Base-by-base conservation (phyloP, 92 coral and sea anemone species). In the Diadumene lineata region DNA sequence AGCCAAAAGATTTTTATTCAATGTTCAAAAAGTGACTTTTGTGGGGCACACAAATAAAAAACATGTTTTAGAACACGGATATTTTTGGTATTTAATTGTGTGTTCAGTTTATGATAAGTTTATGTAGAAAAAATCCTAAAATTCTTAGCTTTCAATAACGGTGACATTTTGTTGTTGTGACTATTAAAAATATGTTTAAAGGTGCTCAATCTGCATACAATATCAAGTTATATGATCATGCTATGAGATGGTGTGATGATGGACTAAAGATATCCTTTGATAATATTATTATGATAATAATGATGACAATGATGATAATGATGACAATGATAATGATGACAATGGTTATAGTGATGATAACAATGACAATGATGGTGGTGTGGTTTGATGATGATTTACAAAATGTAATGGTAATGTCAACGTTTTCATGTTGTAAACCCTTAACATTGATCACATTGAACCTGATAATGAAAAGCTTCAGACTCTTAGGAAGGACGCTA, bases 211-310 rank as follows among this genome's bases (percentile, higher is more conserved):
- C 98, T 1, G 82, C 93, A 34, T 70, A 86, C 9, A 92, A 86
- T 51, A 76, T 94, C 63, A 74, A 84, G 51, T 78, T 75, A 32
- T 92, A 67, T 81, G 90, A 94, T 0, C 96, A 94, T 16, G 83
- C 89, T 19, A 78, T 88, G 46, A 74, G 61, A 33, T 94, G 97
- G 97, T 82, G 92, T 68, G 97, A 92, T 46, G 86, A 84, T 0
- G 98, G 97, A 21, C 64, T 93, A 34, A 43, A 82, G 27, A 89
- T 93, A 93, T 93, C 98, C 86, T 90, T 83, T 70, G 19, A 53
- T 53, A 16, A 53, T 21, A 3, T 9, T 53, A 16, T 13, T 4
- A 15, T 21, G 24, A 53, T 53, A 16, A 53, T 21, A 53, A 3
- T 53, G 21, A 53, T 21, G 24, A 53, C 18, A 16, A 53, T 13